These are phyloP conservation scores for Phragmatobia fuliginosa DNA, from an alignment of 2,888 invertebrate species.

Conservation along the genomic window DNA sequence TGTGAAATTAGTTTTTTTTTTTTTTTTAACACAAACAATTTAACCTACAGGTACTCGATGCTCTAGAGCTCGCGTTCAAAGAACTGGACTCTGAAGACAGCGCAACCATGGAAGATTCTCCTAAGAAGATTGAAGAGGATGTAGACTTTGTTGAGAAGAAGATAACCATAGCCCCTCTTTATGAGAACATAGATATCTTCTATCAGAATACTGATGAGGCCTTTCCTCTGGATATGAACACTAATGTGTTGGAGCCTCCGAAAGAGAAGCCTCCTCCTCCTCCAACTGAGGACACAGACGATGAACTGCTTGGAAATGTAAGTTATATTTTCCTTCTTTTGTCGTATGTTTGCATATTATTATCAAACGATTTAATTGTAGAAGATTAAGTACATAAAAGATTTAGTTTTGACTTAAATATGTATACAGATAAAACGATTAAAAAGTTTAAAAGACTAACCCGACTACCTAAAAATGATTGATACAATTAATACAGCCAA, in stretches of 20 bases:
- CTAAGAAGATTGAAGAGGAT: constrained; percentile 54
- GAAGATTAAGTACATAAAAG: background rate
- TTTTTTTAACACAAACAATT: constrained; percentile 14
- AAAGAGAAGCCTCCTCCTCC: constrained; percentile 95
- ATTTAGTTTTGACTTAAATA: background rate
- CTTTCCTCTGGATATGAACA: constrained; percentile 87
- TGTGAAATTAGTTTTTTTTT: background rate
- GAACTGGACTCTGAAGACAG: constrained; percentile 87
- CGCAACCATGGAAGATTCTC: constrained; percentile 78
- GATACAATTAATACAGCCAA: no score
- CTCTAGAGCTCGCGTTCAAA: constrained; percentile 88
- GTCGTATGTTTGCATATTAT: background rate
- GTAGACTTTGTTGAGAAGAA: constrained; percentile 67
- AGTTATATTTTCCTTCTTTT: constrained; percentile 48
- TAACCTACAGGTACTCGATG: constrained; percentile 86
- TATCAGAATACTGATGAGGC: constrained; percentile 75
- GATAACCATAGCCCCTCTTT: constrained; percentile 84
- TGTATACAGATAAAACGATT: background rate
- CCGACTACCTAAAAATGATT: no score
- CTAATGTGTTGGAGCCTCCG: constrained; percentile 90
- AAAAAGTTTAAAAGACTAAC: no score
- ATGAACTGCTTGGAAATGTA: constrained; percentile 82
- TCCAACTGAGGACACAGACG: constrained; percentile 86
- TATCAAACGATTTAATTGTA: background rate
- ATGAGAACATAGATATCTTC: constrained; percentile 88